Evolutionary conservation across 1,140 invertebrate species (phyloP), one percentile per base, ranked within the genome.

Genomic region (Drosophila tani): DNA sequence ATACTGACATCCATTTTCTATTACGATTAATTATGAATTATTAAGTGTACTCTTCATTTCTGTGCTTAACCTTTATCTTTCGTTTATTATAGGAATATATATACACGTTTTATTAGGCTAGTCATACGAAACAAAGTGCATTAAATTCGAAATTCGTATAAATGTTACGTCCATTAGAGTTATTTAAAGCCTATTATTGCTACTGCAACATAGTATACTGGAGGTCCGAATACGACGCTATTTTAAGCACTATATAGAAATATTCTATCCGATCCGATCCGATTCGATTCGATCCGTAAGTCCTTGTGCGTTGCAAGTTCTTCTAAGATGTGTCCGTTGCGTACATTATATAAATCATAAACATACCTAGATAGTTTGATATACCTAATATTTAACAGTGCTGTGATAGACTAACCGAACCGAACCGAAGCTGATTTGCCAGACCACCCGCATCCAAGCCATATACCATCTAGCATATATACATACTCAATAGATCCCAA

Each of bases 31-130:
- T 82, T 82, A 66, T 69, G 46, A 74, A 57, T 62, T 77, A 50
- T 69, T 55, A 50, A 53, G 45, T 65, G 40, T 79, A 11, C 46
- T 66, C 73, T 83, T 84, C 45, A 76, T 82, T 83, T 90, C 43
- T 71, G 75, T 86, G 64, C 75, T 82, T 75, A 85, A 86, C 86
- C 11, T 59, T 77, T 83, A 66, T 76, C 47, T 80, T 87, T 59
- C 17, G 64, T 83, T 83, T 76, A 70, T 91, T 91, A 79, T 91
- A 91, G 87, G 87, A 91, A 91, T 91, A 91, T 81, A 64, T 91
- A 66, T 91, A 91, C 71, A 81, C 73, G 76, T 91, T 88, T 82
- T 91, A 91, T 81, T 91, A 91, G 83, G 65, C 79, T 82, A 91
- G 77, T 81, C 77, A 75, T 78, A 45, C 63, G 47, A 65, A 79